These are phyloP conservation scores for Myodes glareolus DNA, from an alignment of 2,113 vertebrate genomes.

Conservation along the genomic window DNA sequence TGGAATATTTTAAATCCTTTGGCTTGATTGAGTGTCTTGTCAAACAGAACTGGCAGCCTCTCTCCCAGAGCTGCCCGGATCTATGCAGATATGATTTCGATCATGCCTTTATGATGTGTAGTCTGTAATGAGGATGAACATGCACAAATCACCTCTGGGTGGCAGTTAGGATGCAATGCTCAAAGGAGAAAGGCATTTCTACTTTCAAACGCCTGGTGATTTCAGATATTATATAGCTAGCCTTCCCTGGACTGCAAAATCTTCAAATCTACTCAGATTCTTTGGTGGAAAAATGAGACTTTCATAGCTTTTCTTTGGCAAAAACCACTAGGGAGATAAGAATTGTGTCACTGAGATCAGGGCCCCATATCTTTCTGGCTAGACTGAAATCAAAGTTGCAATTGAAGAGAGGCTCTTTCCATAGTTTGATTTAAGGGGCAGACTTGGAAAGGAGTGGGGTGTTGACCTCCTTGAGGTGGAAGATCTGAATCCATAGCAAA, in stretches of 20 bases:
- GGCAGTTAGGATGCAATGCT: slow-evolving; percentile 88
- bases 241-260: slow-evolving; percentile 81
- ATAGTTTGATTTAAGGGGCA: slow-evolving; percentile 78
- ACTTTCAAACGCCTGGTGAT: slow-evolving; percentile 86
- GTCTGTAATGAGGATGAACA: slow-evolving; percentile 88
- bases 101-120: slow-evolving; percentile 90
- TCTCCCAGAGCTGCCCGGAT: slow-evolving; percentile 89
- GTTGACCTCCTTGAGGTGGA: neutral
- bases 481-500: neutral
- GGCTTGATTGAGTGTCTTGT: slow-evolving; percentile 89
- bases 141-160: slow-evolving; percentile 88
- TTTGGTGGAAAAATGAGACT: slow-evolving; percentile 82
- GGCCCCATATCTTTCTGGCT: slow-evolving; percentile 71
- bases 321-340: slow-evolving; percentile 80
- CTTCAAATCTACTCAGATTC: slow-evolving; percentile 79
- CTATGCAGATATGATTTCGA: slow-evolving; percentile 90
- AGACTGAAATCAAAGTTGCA: slow-evolving; percentile 72
- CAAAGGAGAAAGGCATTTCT: slow-evolving; percentile 88
- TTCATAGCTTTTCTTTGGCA: slow-evolving; percentile 80
- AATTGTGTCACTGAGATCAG: slow-evolving; percentile 54
- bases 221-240: slow-evolving; percentile 85
- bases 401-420: slow-evolving; percentile 76
- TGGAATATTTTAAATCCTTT: slow-evolving; percentile 88
- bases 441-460: neutral
- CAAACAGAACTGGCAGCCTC: slow-evolving; percentile 89